phyloP scores from a whole-genome alignment of 2,888 invertebrate genomes.

The Parnassius mnemosyne region DNA sequence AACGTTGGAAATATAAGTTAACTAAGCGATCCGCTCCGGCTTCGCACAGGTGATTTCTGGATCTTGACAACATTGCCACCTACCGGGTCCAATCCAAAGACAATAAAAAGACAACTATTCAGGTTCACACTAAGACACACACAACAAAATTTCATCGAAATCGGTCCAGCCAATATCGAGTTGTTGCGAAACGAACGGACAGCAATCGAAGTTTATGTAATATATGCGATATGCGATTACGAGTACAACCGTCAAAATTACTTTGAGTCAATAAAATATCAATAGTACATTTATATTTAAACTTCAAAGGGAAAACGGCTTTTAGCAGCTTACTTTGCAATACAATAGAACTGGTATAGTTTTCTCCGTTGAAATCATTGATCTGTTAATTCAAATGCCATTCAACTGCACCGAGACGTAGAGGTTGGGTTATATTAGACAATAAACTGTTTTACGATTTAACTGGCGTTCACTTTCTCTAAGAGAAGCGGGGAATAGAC shows the following conservation, averaged over 20 bases:
- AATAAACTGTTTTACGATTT: neutral
- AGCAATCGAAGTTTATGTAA: no score
- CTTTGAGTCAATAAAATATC: neutral
- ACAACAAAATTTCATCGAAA: no score
- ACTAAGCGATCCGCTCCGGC: no score
- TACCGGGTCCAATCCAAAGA: no score
- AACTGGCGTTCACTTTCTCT: conserved; percentile 16
- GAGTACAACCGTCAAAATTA: neutral
- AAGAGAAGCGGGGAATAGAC: neutral
- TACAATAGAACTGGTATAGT: conserved; percentile 6
- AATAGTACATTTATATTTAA: no score
- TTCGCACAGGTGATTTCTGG: no score
- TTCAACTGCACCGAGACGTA: conserved; percentile 1
- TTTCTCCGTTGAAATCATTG: conserved; percentile 6
- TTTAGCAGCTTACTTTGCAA: neutral
- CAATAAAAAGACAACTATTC: no score
- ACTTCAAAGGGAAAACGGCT: neutral
- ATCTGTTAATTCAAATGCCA: conserved; percentile 10
- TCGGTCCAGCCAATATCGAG: no score
- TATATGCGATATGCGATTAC: neutral
- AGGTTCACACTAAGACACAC: no score
- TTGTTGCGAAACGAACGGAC: no score
- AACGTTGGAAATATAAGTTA: no score
- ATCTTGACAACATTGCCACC: no score
- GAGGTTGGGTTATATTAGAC: conserved; percentile 9